Evolutionary conservation across 2,888 invertebrate species (phyloP).

Genomic region (Meandrusa payeni): DNA sequence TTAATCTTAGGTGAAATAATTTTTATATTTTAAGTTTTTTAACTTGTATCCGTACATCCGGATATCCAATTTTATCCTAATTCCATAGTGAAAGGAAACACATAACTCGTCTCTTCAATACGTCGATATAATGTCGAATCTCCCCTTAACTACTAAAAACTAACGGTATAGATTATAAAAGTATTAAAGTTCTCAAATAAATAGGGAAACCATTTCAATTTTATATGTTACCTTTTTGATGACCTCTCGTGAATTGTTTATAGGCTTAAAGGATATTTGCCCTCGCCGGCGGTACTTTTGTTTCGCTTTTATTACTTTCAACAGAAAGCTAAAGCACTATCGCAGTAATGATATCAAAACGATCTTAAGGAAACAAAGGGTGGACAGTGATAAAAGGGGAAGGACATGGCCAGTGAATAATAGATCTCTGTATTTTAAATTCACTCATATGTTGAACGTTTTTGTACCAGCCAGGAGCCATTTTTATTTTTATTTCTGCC

Average conservation of each 20-base stretch:
- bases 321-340: slow-evolving; percentile 15
- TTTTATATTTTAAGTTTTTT: no score
- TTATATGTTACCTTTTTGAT: slow-evolving; percentile 28
- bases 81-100: no score
- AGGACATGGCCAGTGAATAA: slow-evolving; percentile 13
- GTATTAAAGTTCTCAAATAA: slow-evolving; percentile 14
- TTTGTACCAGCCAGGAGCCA: no score
- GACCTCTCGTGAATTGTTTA: slow-evolving; percentile 50
- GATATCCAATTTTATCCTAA: no score
- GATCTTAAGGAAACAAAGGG: slow-evolving; percentile 17
- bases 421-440: slow-evolving; percentile 14
- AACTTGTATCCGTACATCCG: no score
- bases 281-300: slow-evolving; percentile 25
- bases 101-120: no score
- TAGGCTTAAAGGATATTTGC: slow-evolving; percentile 44
- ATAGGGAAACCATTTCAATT: slow-evolving; percentile 23
- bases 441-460: slow-evolving; percentile 1
- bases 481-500: no score
- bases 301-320: slow-evolving; percentile 29
- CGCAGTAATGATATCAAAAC: slow-evolving; percentile 16
- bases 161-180: no score
- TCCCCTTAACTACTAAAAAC: no score
- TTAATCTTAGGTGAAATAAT: no score
- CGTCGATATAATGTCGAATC: no score
- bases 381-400: slow-evolving; percentile 21